Evolutionary conservation across 2,797 vertebrate species (phyloP), one percentile per base, ranked within the genome.

Genomic region (Danio tinwini): DNA sequence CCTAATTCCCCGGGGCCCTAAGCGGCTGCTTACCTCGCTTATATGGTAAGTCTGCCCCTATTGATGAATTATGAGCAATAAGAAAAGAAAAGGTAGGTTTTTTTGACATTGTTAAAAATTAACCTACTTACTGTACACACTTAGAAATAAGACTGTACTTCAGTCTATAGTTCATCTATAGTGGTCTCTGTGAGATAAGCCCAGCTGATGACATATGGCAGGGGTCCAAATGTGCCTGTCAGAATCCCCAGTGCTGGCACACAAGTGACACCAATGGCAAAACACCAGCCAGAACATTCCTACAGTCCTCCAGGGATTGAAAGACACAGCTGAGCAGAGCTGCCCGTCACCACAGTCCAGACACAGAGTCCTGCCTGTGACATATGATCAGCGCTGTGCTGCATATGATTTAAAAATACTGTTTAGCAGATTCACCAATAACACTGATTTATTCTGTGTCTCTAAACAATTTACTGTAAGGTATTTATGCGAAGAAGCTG

Each of bases 141-240:
- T 44, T 12, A 11, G 19, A 40, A 17, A 42, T 17, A 42, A n/a
- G 29, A 37, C 16, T 45, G 45, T 39, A 53, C 13, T 81, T 45
- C 49, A 42, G 45, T 45, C 7, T 16, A n/a, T 75, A 59, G n/a
- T 61, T 82, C 29, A 81, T 73, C 68, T 59, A 56, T 64, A 77
- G 82, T 80, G 55, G 19, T 71, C 55, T 68, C 61, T 73, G 52
- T 78, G 79, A 69, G 76, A 68, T 58, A 56, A 71, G 53, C 72
- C 49, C 62, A 44, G 70, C 81, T 79, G 67, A 77, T 82, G 52
- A 83, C 71, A 81, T 64, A 63, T 76, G 82, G 86, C 74, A 69
- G 61, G 75, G 78, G 58, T 76, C 78, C 84, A 78, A 75, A 80
- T 74, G 73, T 73, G 83, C 74, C 82, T 44, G 75, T 29, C 29